Evolutionary conservation across 2,113 vertebrate species (phyloP).

Genomic region (Cricetomys ansorgei): DNA sequence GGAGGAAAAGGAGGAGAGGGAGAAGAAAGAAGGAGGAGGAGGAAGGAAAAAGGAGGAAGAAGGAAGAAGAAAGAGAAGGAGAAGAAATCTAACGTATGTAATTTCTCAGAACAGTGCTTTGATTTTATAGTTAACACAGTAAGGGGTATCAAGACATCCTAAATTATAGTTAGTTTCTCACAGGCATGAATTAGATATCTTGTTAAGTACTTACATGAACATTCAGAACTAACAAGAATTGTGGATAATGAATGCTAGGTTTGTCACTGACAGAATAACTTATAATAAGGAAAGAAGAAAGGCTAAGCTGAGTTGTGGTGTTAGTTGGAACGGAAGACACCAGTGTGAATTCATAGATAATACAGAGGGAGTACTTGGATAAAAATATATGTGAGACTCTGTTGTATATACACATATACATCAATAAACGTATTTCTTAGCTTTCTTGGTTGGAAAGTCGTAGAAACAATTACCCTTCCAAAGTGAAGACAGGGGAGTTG

Average conservation of each 20-base stretch:
- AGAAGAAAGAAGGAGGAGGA: too few relatives aligned
- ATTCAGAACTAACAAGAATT: neutral
- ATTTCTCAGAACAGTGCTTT: neutral
- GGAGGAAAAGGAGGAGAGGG: too few relatives aligned
- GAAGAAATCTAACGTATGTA: neutral
- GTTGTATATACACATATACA: neutral
- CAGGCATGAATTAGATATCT: neutral
- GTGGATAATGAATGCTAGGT: neutral
- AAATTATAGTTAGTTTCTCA: neutral
- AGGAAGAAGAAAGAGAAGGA: too few relatives aligned
- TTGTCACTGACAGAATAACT: neutral
- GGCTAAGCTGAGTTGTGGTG: neutral
- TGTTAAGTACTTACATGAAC: neutral
- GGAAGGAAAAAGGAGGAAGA: too few relatives aligned
- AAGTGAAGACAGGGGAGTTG: too few relatives aligned
- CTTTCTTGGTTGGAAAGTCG: neutral
- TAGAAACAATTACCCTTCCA: neutral
- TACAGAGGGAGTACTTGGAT: neutral
- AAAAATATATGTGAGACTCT: neutral
- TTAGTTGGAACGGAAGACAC: neutral
- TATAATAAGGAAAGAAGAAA: neutral
- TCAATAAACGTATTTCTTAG: neutral
- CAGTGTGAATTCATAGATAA: neutral
- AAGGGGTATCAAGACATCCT: neutral
- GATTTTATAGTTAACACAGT: neutral